Evolutionary conservation across 1,140 invertebrate genomes (phyloP).

Genomic region (Heterodera schachtii): DNA sequence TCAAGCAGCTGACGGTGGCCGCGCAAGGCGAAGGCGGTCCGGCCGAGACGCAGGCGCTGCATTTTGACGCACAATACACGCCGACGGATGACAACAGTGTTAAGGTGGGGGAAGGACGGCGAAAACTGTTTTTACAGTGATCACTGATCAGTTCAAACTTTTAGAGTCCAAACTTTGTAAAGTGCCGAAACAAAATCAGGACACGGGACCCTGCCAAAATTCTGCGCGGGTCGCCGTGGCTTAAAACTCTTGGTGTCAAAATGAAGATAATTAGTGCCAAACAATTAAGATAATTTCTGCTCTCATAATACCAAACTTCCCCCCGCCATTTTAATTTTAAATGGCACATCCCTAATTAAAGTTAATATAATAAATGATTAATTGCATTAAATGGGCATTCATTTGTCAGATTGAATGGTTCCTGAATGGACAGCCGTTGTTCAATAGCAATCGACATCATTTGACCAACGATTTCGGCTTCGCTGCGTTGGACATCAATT

Average conservation of each 20-base stretch:
- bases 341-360: too few species aligned
- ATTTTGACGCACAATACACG: conserved; percentile 61
- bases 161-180: too few species aligned
- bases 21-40: conserved; percentile 39
- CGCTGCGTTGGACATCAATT: conserved; percentile 84
- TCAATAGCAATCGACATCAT: conserved; percentile 73
- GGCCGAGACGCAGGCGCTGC: conserved; percentile 60
- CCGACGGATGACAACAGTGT: conserved; percentile 58
- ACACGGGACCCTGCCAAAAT: too few species aligned
- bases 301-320: too few species aligned
- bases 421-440: conserved; percentile 84
- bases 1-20: conserved; percentile 47
- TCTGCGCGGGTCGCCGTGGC: too few species aligned
- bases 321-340: too few species aligned
- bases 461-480: conserved; percentile 81
- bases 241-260: too few species aligned
- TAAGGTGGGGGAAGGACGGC: conserved; percentile 1
- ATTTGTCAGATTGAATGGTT: conserved; percentile 83
- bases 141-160: not conserved
- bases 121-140: not conserved
- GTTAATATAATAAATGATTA: not conserved
- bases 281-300: too few species aligned
- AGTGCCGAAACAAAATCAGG: too few species aligned
- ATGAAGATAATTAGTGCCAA: too few species aligned
- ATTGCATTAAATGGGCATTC: not conserved